These are phyloP conservation scores for Oscheius sp. DNA, from an alignment of 2,888 invertebrate species.

Conservation along the genomic window DNA sequence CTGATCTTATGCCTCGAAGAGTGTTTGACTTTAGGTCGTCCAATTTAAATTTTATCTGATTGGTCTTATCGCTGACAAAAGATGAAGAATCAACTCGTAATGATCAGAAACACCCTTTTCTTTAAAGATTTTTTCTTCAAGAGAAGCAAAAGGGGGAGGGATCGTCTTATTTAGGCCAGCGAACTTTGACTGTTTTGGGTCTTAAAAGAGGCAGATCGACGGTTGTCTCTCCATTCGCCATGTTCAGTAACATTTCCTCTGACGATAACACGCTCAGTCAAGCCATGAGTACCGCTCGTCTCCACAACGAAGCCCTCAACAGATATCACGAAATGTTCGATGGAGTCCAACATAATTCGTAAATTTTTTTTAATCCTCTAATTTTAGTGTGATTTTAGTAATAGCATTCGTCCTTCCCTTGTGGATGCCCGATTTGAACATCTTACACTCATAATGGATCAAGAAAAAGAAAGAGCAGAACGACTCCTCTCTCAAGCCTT, in stretches of 20 bases:
- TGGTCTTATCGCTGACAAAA: no score
- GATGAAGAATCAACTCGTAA: no score
- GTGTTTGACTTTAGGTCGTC: no score
- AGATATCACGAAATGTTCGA: not conserved
- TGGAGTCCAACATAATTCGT: not conserved
- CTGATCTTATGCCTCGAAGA: no score
- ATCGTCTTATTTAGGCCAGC: no score
- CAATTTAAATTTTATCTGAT: no score
- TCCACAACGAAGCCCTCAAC: not conserved
- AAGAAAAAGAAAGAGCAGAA: not conserved
- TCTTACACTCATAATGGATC: not conserved
- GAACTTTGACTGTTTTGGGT: no score
- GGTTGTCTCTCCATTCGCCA: not conserved
- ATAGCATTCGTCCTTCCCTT: not conserved
- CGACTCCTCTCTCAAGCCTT: no score
- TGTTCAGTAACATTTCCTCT: not conserved
- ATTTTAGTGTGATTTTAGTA: not conserved
- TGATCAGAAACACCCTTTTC: no score
- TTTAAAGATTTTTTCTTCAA: no score
- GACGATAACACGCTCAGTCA: not conserved
- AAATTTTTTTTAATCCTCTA: not conserved
- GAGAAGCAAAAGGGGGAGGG: no score
- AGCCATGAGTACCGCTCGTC: not conserved
- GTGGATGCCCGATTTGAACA: not conserved
- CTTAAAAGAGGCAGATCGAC: no score